These are phyloP conservation scores for Polypedilum pembai DNA, from an alignment of 1,140 invertebrate species.

Conservation along the genomic window DNA sequence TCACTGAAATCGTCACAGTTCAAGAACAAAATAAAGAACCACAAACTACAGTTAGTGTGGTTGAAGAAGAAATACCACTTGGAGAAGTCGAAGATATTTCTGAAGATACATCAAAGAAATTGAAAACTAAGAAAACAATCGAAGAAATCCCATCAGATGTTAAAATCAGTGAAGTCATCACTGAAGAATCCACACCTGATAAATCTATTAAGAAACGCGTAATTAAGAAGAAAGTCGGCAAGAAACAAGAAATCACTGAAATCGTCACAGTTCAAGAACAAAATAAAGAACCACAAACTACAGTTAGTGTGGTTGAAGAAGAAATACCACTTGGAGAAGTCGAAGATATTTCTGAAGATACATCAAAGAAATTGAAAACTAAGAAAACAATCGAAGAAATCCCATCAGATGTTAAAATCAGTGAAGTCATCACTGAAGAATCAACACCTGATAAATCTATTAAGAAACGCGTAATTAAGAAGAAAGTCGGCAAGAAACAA, in stretches of 20 bases:
- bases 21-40: slow-evolving; percentile 44
- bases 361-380: slow-evolving; percentile 28
- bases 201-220: slow-evolving; percentile 39
- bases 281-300: slow-evolving; percentile 37
- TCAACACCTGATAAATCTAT: slow-evolving; percentile 38
- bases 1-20: slow-evolving; percentile 44
- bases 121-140: slow-evolving; percentile 34
- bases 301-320: slow-evolving; percentile 39
- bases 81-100: slow-evolving; percentile 29
- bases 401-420: slow-evolving; percentile 37
- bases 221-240: slow-evolving; percentile 37
- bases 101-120: slow-evolving; percentile 32
- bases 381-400: slow-evolving; percentile 32
- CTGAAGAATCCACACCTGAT: slow-evolving; percentile 36
- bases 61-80: slow-evolving; percentile 33
- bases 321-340: slow-evolving; percentile 34
- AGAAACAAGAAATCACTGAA: slow-evolving; percentile 38
- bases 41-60: slow-evolving; percentile 40
- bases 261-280: slow-evolving; percentile 39
- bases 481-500: slow-evolving; percentile 36
- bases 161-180: slow-evolving; percentile 37
- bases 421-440: slow-evolving; percentile 36
- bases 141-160: slow-evolving; percentile 39
- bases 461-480: slow-evolving; percentile 39
- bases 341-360: slow-evolving; percentile 32